A percentile compares a stretch with the other conserved stretches of the same genome.
These are phyloP conservation scores for Nephila pilipes DNA, from an alignment of 1,140 invertebrate species.

Conservation along the genomic window DNA sequence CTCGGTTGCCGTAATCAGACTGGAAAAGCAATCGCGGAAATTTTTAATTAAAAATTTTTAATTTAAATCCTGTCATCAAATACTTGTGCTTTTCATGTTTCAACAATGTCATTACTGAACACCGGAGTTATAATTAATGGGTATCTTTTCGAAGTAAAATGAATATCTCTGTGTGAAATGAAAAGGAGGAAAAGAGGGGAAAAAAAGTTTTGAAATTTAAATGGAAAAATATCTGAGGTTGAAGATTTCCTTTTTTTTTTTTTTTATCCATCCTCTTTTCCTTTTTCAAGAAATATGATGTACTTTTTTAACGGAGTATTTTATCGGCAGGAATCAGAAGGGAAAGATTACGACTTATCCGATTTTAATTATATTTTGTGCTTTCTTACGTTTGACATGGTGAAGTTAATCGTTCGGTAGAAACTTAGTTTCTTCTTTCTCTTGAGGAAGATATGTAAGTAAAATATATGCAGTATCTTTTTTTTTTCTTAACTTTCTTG, in stretches of 20 bases:
- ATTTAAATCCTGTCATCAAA: conserved; percentile 62
- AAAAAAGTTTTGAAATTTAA: conserved; percentile 20
- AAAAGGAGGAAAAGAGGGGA: not conserved
- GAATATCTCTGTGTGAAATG: conserved; percentile 48
- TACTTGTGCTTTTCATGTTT: conserved; percentile 63
- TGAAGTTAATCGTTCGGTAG: conserved; percentile 31
- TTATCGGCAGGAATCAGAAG: conserved; percentile 32
- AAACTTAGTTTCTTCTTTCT: too few species aligned
- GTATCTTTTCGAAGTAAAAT: conserved; percentile 31
- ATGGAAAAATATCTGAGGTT: conserved; percentile 36
- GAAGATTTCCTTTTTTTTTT: not conserved
- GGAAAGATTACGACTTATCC: conserved; percentile 43
- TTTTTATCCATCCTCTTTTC: not conserved
- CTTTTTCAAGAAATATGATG: conserved; percentile 25
- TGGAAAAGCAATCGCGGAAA: conserved; percentile 45
- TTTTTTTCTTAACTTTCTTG: too few species aligned
- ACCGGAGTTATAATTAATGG: conserved; percentile 30
- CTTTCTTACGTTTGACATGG: conserved; percentile 25
- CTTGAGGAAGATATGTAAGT: too few species aligned
- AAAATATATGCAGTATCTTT: too few species aligned
- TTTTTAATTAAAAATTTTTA: conserved; percentile 63
- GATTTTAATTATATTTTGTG: conserved; percentile 52
- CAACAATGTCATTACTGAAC: conserved; percentile 53
- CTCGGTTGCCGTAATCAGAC: conserved; percentile 20
- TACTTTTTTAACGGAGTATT: conserved; percentile 7